phyloP scores from a whole-genome alignment of 2,797 vertebrate genomes.

The Dermochelys coriacea region DNA sequence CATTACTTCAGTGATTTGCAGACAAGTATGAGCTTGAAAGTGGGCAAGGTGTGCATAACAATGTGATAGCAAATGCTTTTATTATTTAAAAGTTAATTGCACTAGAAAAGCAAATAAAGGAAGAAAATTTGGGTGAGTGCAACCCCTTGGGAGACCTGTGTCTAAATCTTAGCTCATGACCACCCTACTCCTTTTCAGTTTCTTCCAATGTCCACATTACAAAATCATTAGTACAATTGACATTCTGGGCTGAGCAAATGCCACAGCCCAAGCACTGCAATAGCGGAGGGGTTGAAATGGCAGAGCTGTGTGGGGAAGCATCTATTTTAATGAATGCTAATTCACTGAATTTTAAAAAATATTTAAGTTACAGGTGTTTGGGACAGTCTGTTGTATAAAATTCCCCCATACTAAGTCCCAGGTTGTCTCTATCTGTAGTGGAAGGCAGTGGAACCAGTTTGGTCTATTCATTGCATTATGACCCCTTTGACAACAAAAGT shows the following conservation, averaged over 20 bases:
- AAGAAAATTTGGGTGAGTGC: neutral
- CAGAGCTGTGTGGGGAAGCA: conserved; percentile 27
- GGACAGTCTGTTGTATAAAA: conserved; percentile 50
- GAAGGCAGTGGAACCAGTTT: neutral
- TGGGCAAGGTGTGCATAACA: neutral
- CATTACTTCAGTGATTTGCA: conserved; percentile 29
- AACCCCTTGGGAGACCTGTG: neutral
- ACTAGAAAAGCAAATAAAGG: conserved; percentile 26
- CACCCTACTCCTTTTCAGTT: no score
- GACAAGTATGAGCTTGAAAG: conserved; percentile 55
- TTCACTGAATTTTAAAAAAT: neutral
- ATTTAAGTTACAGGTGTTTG: neutral
- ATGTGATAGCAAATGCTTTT: conserved; percentile 26
- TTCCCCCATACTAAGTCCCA: neutral
- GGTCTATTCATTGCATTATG: neutral
- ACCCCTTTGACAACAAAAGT: no score
- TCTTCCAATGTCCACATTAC: neutral
- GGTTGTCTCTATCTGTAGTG: neutral
- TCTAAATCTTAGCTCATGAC: neutral
- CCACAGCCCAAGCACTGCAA: neutral
- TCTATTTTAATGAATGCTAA: rapidly evolving
- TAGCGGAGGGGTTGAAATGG: conserved; percentile 21
- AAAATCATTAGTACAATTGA: rapidly evolving
- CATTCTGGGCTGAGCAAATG: neutral
- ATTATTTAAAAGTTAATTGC: conserved; percentile 27